Conservation (phyloP, 2,797 vertebrate species). For the Sebastes trivittatus region DNA sequence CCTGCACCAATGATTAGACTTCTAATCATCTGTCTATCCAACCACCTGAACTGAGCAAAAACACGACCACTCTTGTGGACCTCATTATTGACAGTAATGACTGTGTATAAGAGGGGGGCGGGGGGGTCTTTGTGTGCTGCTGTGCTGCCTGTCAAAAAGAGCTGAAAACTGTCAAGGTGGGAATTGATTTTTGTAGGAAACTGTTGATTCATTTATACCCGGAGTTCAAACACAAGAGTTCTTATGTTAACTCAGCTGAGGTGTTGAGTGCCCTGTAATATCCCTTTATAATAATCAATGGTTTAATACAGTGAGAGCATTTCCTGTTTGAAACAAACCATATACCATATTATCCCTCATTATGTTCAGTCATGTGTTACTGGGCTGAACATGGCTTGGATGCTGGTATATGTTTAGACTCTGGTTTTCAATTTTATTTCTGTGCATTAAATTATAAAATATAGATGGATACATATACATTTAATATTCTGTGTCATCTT, state of each 20-base stretch:
- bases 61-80: not conserved
- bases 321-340: not conserved
- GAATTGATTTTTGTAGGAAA: slow-evolving; percentile 32
- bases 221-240: not conserved
- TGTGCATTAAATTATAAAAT: not conserved
- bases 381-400: not conserved
- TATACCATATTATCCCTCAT: not conserved
- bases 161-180: not conserved
- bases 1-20: slow-evolving; percentile 18
- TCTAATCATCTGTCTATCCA: slow-evolving; percentile 36
- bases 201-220: slow-evolving; percentile 9
- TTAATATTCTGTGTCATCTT: slow-evolving; percentile 33
- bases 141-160: not conserved
- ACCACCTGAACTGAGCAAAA: slow-evolving; percentile 22
- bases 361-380: not conserved
- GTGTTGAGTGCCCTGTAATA: not conserved
- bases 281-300: not conserved
- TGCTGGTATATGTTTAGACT: not conserved
- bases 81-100: slow-evolving; percentile 23
- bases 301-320: not conserved
- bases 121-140: not conserved
- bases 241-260: not conserved
- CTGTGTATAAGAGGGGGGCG: not conserved
- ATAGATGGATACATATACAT: not conserved
- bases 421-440: not conserved